A percentile compares a stretch with the other conserved stretches of the same genome.
phyloP scores from a whole-genome alignment of 2,797 vertebrate species.

The Anableps anableps region DNA sequence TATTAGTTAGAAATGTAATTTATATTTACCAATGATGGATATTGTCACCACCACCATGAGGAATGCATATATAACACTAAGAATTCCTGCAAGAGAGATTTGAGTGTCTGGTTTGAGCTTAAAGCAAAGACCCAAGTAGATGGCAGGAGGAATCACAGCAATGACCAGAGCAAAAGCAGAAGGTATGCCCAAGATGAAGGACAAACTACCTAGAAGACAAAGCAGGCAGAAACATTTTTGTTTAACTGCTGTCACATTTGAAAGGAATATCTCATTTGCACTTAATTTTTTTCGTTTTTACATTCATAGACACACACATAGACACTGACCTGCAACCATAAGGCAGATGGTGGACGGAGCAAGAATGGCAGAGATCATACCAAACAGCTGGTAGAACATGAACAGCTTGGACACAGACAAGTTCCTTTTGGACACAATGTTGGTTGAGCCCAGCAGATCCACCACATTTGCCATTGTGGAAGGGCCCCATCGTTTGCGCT shows the following conservation, averaged over 20 bases:
- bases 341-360: conserved; percentile 79
- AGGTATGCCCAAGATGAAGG: conserved; percentile 28
- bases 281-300: background rate
- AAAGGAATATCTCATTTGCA: background rate
- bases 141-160: conserved; percentile 61
- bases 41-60: conserved; percentile 74
- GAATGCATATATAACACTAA: conserved; percentile 77
- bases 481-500: conserved; percentile 80
- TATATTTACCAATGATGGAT: conserved; percentile 70
- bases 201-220: conserved; percentile 66
- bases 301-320: background rate
- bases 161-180: conserved; percentile 38
- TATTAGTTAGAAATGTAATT: too few species aligned
- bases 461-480: conserved; percentile 80
- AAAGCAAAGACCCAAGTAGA: conserved; percentile 76
- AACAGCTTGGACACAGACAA: conserved; percentile 75
- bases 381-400: conserved; percentile 79
- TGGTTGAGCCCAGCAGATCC: conserved; percentile 69
- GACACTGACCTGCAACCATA: conserved; percentile 73
- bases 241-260: background rate
- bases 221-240: conserved; percentile 1
- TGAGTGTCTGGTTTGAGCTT: conserved; percentile 76
- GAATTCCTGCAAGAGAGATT: conserved; percentile 70
- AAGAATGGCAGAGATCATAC: conserved; percentile 66
- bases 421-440: conserved; percentile 65